Conservation (phyloP, 2,797 vertebrate genomes). For the Tamandua tetradactyla region DNA sequence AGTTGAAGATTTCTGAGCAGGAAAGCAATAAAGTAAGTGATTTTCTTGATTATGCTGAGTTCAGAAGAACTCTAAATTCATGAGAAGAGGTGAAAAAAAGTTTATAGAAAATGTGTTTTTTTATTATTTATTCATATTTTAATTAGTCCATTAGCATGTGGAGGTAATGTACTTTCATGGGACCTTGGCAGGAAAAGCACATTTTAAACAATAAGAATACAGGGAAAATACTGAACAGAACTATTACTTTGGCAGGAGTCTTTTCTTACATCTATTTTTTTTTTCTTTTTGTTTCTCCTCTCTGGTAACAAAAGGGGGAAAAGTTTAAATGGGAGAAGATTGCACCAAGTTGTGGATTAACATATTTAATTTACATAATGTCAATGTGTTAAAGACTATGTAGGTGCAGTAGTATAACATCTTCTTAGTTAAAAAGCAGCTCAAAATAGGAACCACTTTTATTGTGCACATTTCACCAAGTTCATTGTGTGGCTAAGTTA, state of each 20-base stretch:
- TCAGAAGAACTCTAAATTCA: slow-evolving; percentile 62
- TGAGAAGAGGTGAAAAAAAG: slow-evolving; percentile 64
- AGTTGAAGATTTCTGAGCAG: background rate
- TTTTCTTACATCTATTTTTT: slow-evolving; percentile 52
- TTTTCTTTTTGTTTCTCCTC: slow-evolving; percentile 63
- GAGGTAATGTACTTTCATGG: slow-evolving; percentile 66
- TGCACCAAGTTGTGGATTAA: slow-evolving; percentile 75
- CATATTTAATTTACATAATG: slow-evolving; percentile 81
- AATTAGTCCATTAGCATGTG: slow-evolving; percentile 75
- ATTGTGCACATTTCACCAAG: slow-evolving; percentile 59
- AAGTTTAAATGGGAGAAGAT: slow-evolving; percentile 71
- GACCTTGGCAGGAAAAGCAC: slow-evolving; percentile 64
- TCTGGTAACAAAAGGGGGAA: slow-evolving; percentile 73
- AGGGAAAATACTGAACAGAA: slow-evolving; percentile 55
- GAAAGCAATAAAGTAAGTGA: background rate
- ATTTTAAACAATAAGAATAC: slow-evolving; percentile 75
- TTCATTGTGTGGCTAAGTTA: slow-evolving; percentile 72
- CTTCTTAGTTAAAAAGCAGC: slow-evolving; percentile 77
- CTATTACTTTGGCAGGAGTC: slow-evolving; percentile 75
- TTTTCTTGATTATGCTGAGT: slow-evolving; percentile 54
- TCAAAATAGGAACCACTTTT: slow-evolving; percentile 75
- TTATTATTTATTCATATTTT: slow-evolving; percentile 77
- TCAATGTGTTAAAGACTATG: slow-evolving; percentile 76
- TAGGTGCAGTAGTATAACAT: slow-evolving; percentile 75
- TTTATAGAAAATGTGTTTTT: slow-evolving; percentile 57